Evolutionary conservation across 92 coral and sea anemone species (phyloP), one percentile per base, ranked within the genome.

Genomic region (Meandrina meandrites): DNA sequence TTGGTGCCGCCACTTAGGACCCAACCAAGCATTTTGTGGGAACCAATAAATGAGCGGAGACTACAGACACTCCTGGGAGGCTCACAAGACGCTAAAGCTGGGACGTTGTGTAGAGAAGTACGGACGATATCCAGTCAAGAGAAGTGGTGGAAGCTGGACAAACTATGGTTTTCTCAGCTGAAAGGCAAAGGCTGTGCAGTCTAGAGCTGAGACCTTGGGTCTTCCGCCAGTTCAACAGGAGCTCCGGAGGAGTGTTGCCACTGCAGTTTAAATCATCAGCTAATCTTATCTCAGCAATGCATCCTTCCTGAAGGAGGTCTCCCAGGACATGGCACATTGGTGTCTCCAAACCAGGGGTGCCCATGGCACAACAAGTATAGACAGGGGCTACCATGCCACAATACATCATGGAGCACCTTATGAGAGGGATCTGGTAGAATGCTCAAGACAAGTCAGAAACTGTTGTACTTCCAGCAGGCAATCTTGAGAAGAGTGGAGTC

Each of bases 261-360:
- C 87, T 81, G 47, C 90, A 90, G 51, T 85, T 85, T 9, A 90
- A 70, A 68, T 90, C 72, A n/a, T 90, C 82, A 7, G 82, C 90
- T 0, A 90, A 68, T 75, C 85, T 89, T 22, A 53, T 53, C 57
- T 53, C 3, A 53, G 92, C 89, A 14, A 89, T 79, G 24, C 31
- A 76, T 0, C 92, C 92, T 21, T 88, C 88, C 35, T 89, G 89
- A 28, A 89, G 81, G 11, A 79, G 81, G 72, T 88, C 84, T 9
- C 67, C 79, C 57, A 83, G 35, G 24, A 83, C 69, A 18, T 66
- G 42, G 54, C 86, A 36, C 79, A 83, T 83, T 83, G 70, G 30
- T 10, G 54, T 81, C 56, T 81, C 85, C 1, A 77, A 81, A 19
- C 85, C 54, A 8, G 85, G 80, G 54, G 73, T 73, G 9, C 86